Conservation (phyloP, 2,888 invertebrate genomes). For the Eucriotettix oculatus region DNA sequence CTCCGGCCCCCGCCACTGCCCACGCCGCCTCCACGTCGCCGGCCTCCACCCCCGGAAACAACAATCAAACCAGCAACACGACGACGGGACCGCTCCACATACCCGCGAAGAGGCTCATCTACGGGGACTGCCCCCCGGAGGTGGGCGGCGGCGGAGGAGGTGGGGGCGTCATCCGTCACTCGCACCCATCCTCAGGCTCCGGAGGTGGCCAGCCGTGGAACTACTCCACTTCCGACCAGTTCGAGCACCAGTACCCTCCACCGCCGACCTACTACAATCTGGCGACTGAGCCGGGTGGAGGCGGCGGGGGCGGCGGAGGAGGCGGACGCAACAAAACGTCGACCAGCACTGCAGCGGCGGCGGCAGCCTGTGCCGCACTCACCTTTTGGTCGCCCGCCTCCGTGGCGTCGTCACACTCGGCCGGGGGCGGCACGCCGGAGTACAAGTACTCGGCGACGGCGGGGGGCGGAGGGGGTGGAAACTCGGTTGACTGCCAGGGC, state of each 20-base stretch:
- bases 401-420: conserved; percentile 27
- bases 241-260: conserved; percentile 52
- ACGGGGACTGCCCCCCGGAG: conserved; percentile 31
- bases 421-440: not conserved
- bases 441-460: conserved; percentile 28
- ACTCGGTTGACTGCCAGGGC: conserved; percentile 46
- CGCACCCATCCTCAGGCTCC: conserved; percentile 29
- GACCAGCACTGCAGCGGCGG: conserved; percentile 4
- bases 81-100: conserved; percentile 59
- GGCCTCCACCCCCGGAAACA: conserved; percentile 24
- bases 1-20: conserved; percentile 13
- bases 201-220: conserved; percentile 41
- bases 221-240: conserved; percentile 33
- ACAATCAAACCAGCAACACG: conserved; percentile 44
- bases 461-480: conserved; percentile 17
- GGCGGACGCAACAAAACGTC: not conserved
- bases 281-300: conserved; percentile 37
- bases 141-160: conserved; percentile 27
- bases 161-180: conserved; percentile 59
- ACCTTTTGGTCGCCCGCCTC: conserved; percentile 22
- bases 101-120: conserved; percentile 64
- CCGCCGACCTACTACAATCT: conserved; percentile 60
- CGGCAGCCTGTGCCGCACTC: conserved; percentile 33
- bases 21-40: conserved; percentile 7
- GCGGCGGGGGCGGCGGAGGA: conserved; percentile 20